Evolutionary conservation across 23 tunicate genomes (phyloP).

Genomic region (Ascidia mentula): DNA sequence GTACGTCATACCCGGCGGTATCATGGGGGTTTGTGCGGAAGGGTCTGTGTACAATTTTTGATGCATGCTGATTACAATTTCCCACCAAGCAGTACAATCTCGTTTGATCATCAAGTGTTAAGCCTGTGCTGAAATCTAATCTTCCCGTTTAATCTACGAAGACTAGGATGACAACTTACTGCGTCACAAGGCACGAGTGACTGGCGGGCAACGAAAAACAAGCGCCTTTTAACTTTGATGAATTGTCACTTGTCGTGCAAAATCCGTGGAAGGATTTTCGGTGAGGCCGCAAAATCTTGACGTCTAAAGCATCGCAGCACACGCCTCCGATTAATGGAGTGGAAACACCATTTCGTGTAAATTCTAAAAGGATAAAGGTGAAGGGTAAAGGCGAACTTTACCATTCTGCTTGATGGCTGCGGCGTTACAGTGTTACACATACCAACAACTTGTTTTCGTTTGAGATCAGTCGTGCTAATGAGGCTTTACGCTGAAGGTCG

Average conservation of each 20-base stretch:
- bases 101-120: constrained; percentile 8
- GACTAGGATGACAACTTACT: not conserved
- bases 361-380: not conserved
- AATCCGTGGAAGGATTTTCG: not conserved
- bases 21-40: not conserved
- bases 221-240: not conserved
- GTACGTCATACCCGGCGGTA: no score
- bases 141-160: not conserved
- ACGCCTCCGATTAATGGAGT: constrained; percentile 6
- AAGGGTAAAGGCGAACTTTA: not conserved
- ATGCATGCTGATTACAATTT: constrained; percentile 1
- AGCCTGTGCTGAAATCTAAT: not conserved
- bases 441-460: not conserved
- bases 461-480: constrained; percentile 10
- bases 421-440: not conserved
- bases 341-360: constrained; percentile 1
- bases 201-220: not conserved
- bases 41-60: not conserved
- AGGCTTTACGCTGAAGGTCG: constrained; percentile 6
- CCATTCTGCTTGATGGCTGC: not conserved
- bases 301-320: not conserved
- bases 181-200: not conserved
- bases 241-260: constrained; percentile 1
- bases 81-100: constrained; percentile 5
- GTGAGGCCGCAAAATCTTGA: not conserved